Conservation (phyloP, 2,113 vertebrate genomes). For the Tenrec ecaudatus region DNA sequence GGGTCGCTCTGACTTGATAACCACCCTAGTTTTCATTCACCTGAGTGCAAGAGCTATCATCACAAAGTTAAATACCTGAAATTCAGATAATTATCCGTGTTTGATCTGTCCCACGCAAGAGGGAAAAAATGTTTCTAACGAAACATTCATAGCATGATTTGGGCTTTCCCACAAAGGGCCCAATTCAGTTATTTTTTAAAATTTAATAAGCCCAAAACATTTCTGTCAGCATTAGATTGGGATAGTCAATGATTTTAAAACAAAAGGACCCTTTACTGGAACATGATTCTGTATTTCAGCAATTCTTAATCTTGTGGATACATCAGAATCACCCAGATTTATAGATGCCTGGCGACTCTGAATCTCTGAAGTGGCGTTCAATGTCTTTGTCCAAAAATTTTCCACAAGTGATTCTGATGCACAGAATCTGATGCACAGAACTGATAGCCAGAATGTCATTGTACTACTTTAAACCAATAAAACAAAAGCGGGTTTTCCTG, state of each 20-base stretch:
- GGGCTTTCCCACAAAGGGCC: not conserved
- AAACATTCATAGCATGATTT: conserved; percentile 59
- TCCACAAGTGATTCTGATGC: not conserved
- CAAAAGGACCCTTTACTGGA: not conserved
- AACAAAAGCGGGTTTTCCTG: not conserved
- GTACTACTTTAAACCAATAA: conserved; percentile 62
- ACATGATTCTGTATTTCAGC: not conserved
- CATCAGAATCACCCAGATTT: conserved; percentile 5
- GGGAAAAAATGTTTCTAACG: conserved; percentile 63
- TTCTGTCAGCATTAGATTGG: not conserved
- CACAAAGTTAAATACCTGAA: conserved; percentile 57
- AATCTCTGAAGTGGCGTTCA: not conserved
- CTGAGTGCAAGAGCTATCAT: not conserved
- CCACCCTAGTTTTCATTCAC: conserved; percentile 1
- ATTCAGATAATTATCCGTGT: not conserved
- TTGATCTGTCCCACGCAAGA: conserved; percentile 35
- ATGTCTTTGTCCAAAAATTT: not conserved
- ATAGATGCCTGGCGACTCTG: not conserved
- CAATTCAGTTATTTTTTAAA: conserved; percentile 11
- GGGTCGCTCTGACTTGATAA: not conserved
- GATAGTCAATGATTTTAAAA: conserved; percentile 4
- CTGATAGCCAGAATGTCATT: conserved; percentile 57
- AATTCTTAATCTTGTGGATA: not conserved
- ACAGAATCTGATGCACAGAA: not conserved
- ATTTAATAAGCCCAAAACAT: conserved; percentile 49